A percentile compares a stretch with the other conserved stretches of the same genome.
These are phyloP conservation scores for Fragum sueziense DNA, from an alignment of 2,888 invertebrate genomes.

Conservation along the genomic window DNA sequence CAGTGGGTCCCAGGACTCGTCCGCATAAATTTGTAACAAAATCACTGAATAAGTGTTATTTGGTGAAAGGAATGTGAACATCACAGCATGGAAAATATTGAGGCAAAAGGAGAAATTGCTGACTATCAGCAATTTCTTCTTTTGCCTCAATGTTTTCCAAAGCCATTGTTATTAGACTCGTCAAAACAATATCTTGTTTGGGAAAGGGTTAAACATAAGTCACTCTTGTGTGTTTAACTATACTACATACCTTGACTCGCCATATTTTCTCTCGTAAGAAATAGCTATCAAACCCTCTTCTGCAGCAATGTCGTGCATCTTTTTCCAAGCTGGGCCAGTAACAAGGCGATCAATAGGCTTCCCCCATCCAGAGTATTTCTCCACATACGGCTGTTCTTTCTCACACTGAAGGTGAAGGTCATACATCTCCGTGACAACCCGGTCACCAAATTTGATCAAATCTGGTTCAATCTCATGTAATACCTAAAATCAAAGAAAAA, in stretches of 20 bases:
- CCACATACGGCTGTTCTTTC: slow-evolving; percentile 82
- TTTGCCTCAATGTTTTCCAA: too few relatives aligned
- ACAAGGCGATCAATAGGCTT: slow-evolving; percentile 83
- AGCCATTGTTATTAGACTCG: too few relatives aligned
- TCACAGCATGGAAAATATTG: too few relatives aligned
- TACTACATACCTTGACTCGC: slow-evolving; percentile 81
- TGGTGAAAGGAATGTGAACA: too few relatives aligned
- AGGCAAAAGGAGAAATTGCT: too few relatives aligned
- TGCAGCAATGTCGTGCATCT: slow-evolving; percentile 84
- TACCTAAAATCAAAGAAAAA: slow-evolving; percentile 68
- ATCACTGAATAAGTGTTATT: too few relatives aligned
- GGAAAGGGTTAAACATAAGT: too few relatives aligned
- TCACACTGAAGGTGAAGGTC: slow-evolving; percentile 83
- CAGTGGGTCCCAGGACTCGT: too few relatives aligned
- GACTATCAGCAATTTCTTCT: too few relatives aligned
- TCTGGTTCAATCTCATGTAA: slow-evolving; percentile 80
- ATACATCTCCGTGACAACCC: slow-evolving; percentile 83
- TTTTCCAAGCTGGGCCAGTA: slow-evolving; percentile 84
- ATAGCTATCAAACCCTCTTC: slow-evolving; percentile 84
- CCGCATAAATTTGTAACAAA: too few relatives aligned
- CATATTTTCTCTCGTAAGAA: slow-evolving; percentile 83
- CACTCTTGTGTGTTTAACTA: neutral
- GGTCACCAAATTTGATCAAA: slow-evolving; percentile 83
- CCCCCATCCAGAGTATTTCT: slow-evolving; percentile 84
- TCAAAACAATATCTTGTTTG: too few relatives aligned